These are phyloP conservation scores for Drosophila kurseongensis DNA, from an alignment of 1,140 invertebrate species.

Conservation along the genomic window DNA sequence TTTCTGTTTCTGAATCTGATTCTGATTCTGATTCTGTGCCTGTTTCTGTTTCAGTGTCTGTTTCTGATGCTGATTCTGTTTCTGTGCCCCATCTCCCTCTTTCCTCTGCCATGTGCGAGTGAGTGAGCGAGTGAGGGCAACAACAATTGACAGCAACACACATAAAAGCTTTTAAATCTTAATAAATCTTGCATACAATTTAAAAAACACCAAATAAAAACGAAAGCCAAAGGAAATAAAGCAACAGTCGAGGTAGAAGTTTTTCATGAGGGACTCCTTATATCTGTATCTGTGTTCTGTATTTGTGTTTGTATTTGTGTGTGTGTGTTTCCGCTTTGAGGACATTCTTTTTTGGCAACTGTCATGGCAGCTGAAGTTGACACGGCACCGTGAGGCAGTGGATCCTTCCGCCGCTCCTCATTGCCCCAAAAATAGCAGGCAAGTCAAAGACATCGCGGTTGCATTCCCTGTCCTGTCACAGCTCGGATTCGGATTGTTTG, in stretches of 20 bases:
- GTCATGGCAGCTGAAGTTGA: slow-evolving; percentile 45
- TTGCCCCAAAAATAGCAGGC: slow-evolving; percentile 13
- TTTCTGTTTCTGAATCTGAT: no score
- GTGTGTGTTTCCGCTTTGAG: slow-evolving; percentile 28
- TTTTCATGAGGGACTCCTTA: slow-evolving; percentile 2
- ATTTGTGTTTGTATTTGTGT: background rate
- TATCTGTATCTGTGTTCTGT: slow-evolving; percentile 1
- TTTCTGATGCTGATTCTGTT: no score
- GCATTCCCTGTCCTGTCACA: slow-evolving; percentile 46
- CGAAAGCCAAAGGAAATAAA: slow-evolving; percentile 41
- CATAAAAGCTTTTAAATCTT: slow-evolving; percentile 84
- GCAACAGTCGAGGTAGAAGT: slow-evolving; percentile 29
- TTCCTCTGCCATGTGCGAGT: background rate
- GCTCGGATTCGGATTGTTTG: slow-evolving; percentile 22
- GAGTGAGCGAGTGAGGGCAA: slow-evolving; percentile 17
- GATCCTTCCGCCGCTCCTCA: slow-evolving; percentile 1
- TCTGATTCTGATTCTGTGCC: background rate
- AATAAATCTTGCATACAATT: slow-evolving; percentile 84
- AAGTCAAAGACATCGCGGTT: slow-evolving; percentile 49
- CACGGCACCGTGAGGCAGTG: slow-evolving; percentile 20
- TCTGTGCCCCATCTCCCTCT: background rate
- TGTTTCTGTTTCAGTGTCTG: no score
- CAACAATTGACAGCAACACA: slow-evolving; percentile 77
- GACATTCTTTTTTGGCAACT: slow-evolving; percentile 44
- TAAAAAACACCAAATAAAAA: slow-evolving; percentile 61